Evolutionary conservation across 1,140 invertebrate species (phyloP), one percentile per base, ranked within the genome.

Genomic region (Ceratoteleas bidentatus): DNA sequence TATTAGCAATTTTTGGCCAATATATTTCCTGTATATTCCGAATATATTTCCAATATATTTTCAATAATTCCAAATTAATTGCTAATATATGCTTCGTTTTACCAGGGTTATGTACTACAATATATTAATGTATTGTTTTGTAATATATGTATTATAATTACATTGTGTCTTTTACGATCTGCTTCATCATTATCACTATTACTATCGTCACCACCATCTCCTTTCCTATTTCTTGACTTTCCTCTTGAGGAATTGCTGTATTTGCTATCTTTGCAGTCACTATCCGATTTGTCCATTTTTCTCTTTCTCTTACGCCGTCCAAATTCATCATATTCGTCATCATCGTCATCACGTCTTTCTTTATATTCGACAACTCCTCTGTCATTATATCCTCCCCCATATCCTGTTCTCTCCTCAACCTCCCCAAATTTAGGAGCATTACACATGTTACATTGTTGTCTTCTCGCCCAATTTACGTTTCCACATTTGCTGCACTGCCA

Each of bases 401-500:
- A 96, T 15, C 96, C 96, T 73, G 94, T 95, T 70, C 95, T 92
- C 64, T 95, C 95, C 90, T 96, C 96, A 52, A 98, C 94, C 91
- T 98, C 97, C 2, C 96, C 96, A 90, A 97, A 97, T 92, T 99
- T 99, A 1, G 98, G 98, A 1, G 98, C 97, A 93, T 99, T 99
- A 91, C 99, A 99, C 93, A 99, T 97, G 90, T 99, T 99, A 90
- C 99, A 99, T 57, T 96, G 97, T 85, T 96, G 95, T 50, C 99
- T 93, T 69, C 99, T 93, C 10, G 98, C 98, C 99, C 99, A 99
- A 90, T 99, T 99, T 2, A 99, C 98, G 91, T 99, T 99, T 0
- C 98, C 98, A 92, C 99, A 99, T 90, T 99, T 99, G 90, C 96
- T 98, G 90, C 99, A 99, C 88, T 99, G 97, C 99, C 99, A 99